These are phyloP conservation scores for Euplagia quadripunctaria DNA, from an alignment of 2,888 invertebrate genomes.

Conservation along the genomic window DNA sequence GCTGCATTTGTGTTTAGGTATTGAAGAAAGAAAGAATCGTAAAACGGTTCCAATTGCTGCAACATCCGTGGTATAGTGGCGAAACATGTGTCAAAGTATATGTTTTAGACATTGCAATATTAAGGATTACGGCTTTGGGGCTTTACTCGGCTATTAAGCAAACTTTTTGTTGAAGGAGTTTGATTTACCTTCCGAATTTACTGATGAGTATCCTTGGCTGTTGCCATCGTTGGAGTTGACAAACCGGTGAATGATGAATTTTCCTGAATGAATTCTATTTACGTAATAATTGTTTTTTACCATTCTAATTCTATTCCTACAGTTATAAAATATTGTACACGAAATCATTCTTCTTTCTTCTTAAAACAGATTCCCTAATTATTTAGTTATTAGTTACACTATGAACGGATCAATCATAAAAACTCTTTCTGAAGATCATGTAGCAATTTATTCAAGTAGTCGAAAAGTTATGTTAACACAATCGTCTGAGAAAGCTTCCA, in stretches of 20 bases:
- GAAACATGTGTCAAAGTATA: neutral
- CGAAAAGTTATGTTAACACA: slow-evolving; percentile 25
- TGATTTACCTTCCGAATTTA: too few relatives aligned
- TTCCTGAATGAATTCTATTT: too few relatives aligned
- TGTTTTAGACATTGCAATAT: neutral
- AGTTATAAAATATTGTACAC: neutral
- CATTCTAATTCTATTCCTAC: neutral
- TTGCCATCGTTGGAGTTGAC: too few relatives aligned
- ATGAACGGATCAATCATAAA: neutral
- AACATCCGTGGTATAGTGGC: too few relatives aligned
- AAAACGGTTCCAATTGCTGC: too few relatives aligned
- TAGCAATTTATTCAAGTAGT: neutral
- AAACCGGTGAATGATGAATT: too few relatives aligned
- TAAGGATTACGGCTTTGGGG: neutral
- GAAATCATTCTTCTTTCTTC: neutral
- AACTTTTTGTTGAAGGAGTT: too few relatives aligned
- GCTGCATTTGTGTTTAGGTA: too few relatives aligned
- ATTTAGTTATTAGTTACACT: neutral
- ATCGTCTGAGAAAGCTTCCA: slow-evolving; percentile 3
- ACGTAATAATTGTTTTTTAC: too few relatives aligned
- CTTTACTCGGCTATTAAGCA: neutral
- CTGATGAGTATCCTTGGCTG: too few relatives aligned
- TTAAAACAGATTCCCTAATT: neutral
- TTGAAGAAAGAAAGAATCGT: too few relatives aligned
- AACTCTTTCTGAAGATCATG: neutral